These are phyloP conservation scores for Taeniopygia guttata DNA, from an alignment of 2,797 vertebrate genomes.

Conservation along the genomic window DNA sequence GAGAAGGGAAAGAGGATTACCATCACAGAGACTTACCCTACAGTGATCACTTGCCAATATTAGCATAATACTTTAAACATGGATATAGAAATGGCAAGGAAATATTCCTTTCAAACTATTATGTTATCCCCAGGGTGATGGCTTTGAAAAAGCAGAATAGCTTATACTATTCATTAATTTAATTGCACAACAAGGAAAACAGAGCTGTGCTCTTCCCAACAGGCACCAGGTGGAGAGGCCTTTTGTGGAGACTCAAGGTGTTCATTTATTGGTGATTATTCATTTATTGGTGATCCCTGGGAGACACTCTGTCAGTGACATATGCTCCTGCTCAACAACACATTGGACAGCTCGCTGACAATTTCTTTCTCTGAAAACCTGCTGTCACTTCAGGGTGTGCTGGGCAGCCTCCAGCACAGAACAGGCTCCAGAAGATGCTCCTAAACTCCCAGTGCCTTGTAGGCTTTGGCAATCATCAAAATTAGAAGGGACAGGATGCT, in stretches of 20 bases:
- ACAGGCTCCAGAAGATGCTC: not conserved
- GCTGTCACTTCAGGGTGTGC: not conserved
- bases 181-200: not conserved
- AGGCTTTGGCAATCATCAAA: not conserved
- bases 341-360: not conserved
- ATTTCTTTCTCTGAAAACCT: not conserved
- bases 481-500: not conserved
- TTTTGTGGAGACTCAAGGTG: rapidly evolving
- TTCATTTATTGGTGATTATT: no score
- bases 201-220: not conserved
- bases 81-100: not conserved
- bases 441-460: not conserved
- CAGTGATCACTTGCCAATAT: not conserved
- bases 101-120: not conserved
- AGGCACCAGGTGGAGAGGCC: not conserved
- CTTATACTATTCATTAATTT: not conserved
- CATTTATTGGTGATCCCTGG: not conserved
- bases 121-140: not conserved
- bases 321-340: not conserved
- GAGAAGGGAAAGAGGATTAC: not conserved
- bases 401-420: not conserved
- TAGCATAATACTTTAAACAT: not conserved
- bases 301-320: not conserved
- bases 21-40: not conserved
- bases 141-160: not conserved